These are phyloP conservation scores for Thalassarche chlororhynchos DNA, from an alignment of 2,113 vertebrate genomes.

Conservation along the genomic window DNA sequence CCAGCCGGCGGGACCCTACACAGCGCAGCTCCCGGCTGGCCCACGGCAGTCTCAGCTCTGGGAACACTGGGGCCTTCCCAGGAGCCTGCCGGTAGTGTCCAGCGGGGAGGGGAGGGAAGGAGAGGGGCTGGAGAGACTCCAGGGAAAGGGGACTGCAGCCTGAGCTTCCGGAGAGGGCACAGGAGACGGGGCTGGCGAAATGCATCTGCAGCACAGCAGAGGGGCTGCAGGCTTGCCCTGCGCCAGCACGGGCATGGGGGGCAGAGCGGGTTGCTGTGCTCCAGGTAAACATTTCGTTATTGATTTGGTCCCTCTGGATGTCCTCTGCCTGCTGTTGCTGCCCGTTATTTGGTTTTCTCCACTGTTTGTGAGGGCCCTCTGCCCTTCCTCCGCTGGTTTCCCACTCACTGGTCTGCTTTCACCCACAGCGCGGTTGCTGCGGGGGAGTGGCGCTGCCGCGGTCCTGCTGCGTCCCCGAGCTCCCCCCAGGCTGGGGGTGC, in stretches of 20 bases:
- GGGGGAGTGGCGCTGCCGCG: background rate
- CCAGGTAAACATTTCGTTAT: background rate
- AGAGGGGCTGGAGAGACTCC: background rate
- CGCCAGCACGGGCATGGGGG: accelerated
- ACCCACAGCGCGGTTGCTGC: accelerated
- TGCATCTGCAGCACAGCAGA: background rate
- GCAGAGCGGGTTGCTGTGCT: background rate
- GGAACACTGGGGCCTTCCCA: background rate
- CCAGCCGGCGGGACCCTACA: accelerated
- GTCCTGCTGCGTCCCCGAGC: accelerated
- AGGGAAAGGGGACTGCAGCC: background rate
- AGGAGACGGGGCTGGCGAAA: background rate
- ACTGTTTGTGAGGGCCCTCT: background rate
- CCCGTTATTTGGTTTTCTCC: background rate
- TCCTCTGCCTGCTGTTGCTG: background rate
- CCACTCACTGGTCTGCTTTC: accelerated
- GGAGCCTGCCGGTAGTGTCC: background rate
- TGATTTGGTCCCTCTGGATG: too few species aligned
- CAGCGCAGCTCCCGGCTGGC: background rate
- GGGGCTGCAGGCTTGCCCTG: background rate
- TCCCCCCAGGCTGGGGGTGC: background rate
- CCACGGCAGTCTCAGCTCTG: accelerated
- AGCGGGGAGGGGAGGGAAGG: background rate
- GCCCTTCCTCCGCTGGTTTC: background rate
- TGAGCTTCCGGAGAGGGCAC: background rate